phyloP scores from a whole-genome alignment of 1,140 invertebrate genomes.

The Zeugodacus cucurbitae region DNA sequence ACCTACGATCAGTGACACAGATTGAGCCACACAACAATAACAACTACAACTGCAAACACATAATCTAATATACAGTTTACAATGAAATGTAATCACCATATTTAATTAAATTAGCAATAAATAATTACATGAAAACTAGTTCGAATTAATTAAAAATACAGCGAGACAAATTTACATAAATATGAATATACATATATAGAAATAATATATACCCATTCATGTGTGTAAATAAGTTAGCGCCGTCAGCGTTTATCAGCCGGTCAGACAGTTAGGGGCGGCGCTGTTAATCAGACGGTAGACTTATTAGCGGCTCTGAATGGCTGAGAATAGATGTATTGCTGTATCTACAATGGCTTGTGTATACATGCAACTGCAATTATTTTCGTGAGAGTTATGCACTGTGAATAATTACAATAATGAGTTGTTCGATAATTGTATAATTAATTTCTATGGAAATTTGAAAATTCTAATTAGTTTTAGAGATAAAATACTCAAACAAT shows the following conservation, averaged over 20 bases:
- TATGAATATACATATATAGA: neutral
- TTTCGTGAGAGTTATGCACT: too few species aligned
- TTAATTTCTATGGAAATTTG: too few species aligned
- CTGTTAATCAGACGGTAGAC: neutral
- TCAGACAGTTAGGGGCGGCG: neutral
- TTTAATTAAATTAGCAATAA: neutral
- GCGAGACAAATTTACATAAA: neutral
- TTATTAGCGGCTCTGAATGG: neutral
- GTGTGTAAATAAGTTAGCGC: neutral
- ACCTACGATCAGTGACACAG: neutral
- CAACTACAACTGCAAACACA: neutral
- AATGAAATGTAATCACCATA: neutral
- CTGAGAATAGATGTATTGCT: neutral
- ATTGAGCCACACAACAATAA: neutral
- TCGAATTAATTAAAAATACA: constrained; percentile 23
- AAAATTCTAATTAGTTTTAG: too few species aligned
- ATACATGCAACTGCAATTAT: neutral
- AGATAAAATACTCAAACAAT: too few species aligned
- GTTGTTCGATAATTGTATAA: too few species aligned
- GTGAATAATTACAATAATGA: too few species aligned
- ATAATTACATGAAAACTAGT: neutral
- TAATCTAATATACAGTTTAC: neutral
- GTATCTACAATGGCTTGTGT: neutral
- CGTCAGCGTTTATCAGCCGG: neutral
- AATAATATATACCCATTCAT: neutral